Evolutionary conservation across 64 coral and sea anemone genomes (phyloP), one percentile per base, ranked within the genome.

Genomic region (Acropora tenuis): DNA sequence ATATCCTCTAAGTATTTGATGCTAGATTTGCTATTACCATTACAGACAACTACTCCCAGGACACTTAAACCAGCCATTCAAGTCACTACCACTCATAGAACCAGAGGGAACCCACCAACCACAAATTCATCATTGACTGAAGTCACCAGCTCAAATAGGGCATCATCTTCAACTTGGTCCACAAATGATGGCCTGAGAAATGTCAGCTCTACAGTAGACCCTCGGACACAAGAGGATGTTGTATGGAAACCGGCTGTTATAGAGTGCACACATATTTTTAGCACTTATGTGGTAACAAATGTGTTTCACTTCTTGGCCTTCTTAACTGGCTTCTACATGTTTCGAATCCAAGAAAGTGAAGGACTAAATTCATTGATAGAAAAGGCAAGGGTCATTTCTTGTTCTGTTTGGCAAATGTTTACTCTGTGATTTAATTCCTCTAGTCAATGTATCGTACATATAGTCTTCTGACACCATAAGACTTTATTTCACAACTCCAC

Each of bases 201-300:
- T 12, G 12, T 60, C 6, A 78, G 17, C 10, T 75, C 43, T 71
- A 80, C 19, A 40, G n/a, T 6, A 49, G 11, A 1, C 43, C 60
- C 65, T 46, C 45, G 45, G 73, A 47, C 74, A 0, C 76, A 76
- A 69, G 65, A 40, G 6, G 30, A 30, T 30, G 44, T 16, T 13
- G 11, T 80, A 11, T 96, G 95, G 95, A 90, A 45, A 5, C 95
- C 95, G 1, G 92, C 92, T 42, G 74, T 93, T 40, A 93, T 83
- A 16, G 95, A 96, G 69, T 96, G 95, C 75, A 94, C 82, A 9
- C 95, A 96, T 44, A 93, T 96, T 43, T 50, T 93, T 43, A 96
- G 95, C 80, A 92, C 90, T 15, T 96, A 96, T 78, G 83, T 92
- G 73, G 91, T 96, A 15, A 91, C 95, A 43, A 76, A 90, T 68